Conservation (phyloP, 2,797 vertebrate species). For the Octomys mimax region DNA sequence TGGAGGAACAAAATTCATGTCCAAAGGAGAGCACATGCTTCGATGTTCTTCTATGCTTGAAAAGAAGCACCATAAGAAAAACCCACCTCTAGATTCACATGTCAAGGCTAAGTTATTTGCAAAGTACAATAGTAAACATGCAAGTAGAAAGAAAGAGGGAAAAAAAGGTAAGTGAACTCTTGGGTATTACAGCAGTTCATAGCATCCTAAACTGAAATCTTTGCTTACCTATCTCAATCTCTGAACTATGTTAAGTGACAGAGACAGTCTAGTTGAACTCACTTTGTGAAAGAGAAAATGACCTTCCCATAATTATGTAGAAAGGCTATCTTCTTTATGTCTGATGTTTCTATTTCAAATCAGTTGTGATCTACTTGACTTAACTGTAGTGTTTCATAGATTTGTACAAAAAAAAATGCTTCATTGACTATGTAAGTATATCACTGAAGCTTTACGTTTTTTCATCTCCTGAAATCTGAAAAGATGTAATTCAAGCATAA, state of each 20-base stretch:
- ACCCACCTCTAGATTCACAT: constrained; percentile 59
- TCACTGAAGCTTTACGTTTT: not conserved
- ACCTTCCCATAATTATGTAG: constrained; percentile 63
- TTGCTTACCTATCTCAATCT: not conserved
- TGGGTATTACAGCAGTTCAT: constrained; percentile 55
- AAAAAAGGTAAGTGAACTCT: constrained; percentile 56
- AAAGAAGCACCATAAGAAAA: constrained; percentile 63
- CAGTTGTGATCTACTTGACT: constrained; percentile 55
- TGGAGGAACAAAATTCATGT: constrained; percentile 67
- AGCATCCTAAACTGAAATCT: constrained; percentile 68
- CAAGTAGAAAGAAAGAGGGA: constrained; percentile 36
- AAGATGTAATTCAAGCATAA: not conserved
- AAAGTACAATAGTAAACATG: constrained; percentile 59
- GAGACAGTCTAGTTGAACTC: constrained; percentile 65
- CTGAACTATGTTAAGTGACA: not conserved
- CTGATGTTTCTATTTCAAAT: constrained; percentile 69
- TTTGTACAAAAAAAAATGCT: constrained; percentile 49
- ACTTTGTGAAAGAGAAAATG: constrained; percentile 69
- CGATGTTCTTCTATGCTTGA: constrained; percentile 24
- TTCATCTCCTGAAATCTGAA: not conserved
- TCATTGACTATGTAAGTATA: constrained; percentile 5
- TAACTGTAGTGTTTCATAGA: constrained; percentile 52
- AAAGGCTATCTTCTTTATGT: constrained; percentile 57
- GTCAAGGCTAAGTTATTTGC: constrained; percentile 77
- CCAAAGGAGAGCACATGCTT: constrained; percentile 36